Conservation (phyloP, 2,113 vertebrate genomes). For the Ploceus nigricollis region DNA sequence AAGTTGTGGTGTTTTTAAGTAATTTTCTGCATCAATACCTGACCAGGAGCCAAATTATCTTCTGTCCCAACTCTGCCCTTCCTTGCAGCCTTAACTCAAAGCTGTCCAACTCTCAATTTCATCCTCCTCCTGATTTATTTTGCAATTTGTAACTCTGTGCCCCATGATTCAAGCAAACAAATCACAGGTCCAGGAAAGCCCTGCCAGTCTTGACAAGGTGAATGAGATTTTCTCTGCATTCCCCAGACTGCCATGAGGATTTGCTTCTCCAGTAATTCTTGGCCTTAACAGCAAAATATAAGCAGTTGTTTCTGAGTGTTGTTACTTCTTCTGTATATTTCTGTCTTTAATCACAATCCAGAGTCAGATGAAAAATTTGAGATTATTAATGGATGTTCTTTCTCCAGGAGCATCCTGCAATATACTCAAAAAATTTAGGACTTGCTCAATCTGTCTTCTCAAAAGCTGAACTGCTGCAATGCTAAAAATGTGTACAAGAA, state of each 20-base stretch:
- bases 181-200: background rate
- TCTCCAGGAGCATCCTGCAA: background rate
- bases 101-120: background rate
- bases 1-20: fast-evolving
- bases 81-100: background rate
- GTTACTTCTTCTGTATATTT: background rate
- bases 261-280: background rate
- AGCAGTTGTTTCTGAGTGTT: background rate
- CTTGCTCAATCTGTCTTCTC: background rate
- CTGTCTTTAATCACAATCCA: background rate
- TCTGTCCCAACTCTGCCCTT: background rate
- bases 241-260: background rate
- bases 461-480: background rate
- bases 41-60: background rate
- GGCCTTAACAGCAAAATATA: background rate
- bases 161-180: background rate
- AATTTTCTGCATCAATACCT: background rate
- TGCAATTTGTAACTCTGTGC: background rate
- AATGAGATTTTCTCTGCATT: background rate
- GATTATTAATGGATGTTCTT: background rate
- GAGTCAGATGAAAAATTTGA: background rate
- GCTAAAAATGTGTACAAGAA: background rate
- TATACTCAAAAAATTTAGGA: background rate
- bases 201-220: background rate
- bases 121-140: background rate